Base-by-base conservation (phyloP, 2,888 invertebrate species). In the Stegophylla sp. region DNA sequence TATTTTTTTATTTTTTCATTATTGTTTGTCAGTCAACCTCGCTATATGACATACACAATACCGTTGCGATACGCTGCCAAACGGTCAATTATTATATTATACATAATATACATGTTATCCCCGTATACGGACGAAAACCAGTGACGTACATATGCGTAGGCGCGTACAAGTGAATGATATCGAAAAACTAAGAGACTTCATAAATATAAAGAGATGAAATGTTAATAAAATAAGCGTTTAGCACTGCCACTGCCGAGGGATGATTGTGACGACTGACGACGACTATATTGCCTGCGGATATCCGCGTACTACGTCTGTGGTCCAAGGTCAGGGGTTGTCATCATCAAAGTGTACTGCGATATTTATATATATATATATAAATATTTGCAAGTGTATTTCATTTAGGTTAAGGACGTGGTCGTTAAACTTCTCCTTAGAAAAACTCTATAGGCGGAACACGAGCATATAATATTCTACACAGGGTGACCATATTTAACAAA, bases 11-110 rank as follows among this genome's bases (percentile, higher is more conserved):
- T 69, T 48, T 53, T 20, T 20, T 51, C 28, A 20, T 53, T 34
- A 34, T 34, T 34, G 7, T 34, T 34, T 51, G 12, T 5, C 41
- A 7, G 13, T 53, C 15, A 23, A 71, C 71, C 71, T 71, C 53
- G 71, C 53, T 34, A 53, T 34, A 71, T 71, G 53, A 71, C 51
- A 71, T 34, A 71, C 51, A 71, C 53, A 71, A 71, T 71, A 71
- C 71, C 34, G 71, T 71, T 71, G 71, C 51, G 53, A 34, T 20
- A 53, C 71, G 71, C 71, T 34, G 53, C 51, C 71, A 20, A 71
- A 34, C 34, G 53, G 51, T 53, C 69, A 28, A 69, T 28, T 48
- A 48, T 48, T 34, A n/a, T n/a, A n/a, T n/a, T n/a, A n/a, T n/a
- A n/a, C n/a, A n/a, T n/a, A n/a, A n/a, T n/a, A n/a, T n/a, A n/a